phyloP scores from a whole-genome alignment of 2,888 invertebrate genomes.

The Leptogaster cylindrica region DNA sequence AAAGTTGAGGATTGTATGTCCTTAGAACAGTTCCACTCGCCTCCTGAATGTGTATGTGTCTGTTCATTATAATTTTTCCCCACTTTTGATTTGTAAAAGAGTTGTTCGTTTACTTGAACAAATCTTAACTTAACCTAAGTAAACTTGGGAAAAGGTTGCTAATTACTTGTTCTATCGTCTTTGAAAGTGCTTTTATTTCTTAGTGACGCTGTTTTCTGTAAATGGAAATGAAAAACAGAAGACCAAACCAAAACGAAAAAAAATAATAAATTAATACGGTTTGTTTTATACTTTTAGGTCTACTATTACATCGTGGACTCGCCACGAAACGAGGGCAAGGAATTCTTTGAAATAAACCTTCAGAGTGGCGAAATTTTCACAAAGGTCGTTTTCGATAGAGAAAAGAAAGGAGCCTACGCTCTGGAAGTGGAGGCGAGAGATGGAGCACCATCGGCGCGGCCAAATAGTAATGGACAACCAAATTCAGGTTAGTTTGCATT shows the following conservation, averaged over 20 bases:
- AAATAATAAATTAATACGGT: constrained; percentile 9
- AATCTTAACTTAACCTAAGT: constrained; percentile 6
- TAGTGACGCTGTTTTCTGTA: not conserved
- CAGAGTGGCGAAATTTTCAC: constrained; percentile 96
- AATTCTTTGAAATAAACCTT: constrained; percentile 95
- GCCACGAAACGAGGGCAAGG: constrained; percentile 89
- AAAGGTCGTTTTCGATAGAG: constrained; percentile 94
- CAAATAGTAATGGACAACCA: constrained; percentile 90
- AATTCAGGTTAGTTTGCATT: constrained; percentile 79
- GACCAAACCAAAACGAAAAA: not conserved
- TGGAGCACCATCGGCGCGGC: constrained; percentile 93
- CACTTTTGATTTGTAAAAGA: no score
- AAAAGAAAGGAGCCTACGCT: constrained; percentile 97
- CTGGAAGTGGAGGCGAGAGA: constrained; percentile 96
- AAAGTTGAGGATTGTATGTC: no score
- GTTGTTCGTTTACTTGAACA: no score
- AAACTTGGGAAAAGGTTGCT: not conserved
- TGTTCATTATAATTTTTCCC: no score
- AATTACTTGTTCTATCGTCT: constrained; percentile 12
- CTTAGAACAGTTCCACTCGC: no score
- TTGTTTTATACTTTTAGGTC: constrained; percentile 68
- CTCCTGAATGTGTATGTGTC: no score
- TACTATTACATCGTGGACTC: constrained; percentile 94
- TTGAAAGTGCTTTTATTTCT: constrained; percentile 1
- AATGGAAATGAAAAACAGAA: not conserved